Base-by-base conservation (phyloP, 2,888 invertebrate species). In the Sarcophaga variegata region DNA sequence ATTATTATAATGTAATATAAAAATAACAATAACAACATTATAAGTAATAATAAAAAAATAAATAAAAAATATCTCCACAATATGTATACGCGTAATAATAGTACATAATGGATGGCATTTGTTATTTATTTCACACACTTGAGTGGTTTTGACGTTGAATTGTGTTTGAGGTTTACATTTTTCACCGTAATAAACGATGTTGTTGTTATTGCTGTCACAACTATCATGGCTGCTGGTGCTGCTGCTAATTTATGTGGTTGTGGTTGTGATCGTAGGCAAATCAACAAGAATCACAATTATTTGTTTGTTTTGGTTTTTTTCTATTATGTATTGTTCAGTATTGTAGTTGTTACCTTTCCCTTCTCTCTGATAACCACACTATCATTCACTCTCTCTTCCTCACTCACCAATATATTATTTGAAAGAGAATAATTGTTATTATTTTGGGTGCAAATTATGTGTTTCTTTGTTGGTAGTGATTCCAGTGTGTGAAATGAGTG, bases 61-160 rank as follows among this genome's bases (percentile, higher is more conserved):
- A 49, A 49, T 14, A 49, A 49, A 49, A 14, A 54, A 54, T 3
- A 17, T 54, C 4, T 54, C 4, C 14, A 14, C 17, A 14, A 5
- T 54, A 17, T 49, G 5, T 4, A 6, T 5, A 54, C 54, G 54
- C 17, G 17, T 54, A 54, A 17, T 54, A 67, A 20, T 59, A 75
- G 54, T 45, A 54, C n/a, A 25, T 64, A 71, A 81, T 45, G 17
- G 27, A 71, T 76, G 59, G 54, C 25, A 27, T 81, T 85, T 78
- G 63, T 78, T 81, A 63, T 82, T 82, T 78, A 75, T 67, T 85
- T 78, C 70, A 78, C 64, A 74, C 59, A 70, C 67, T 37, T 37
- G 69, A 85, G 47, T 75, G 78, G 69, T 70, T 85, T 66, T 85
- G 85, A 78, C 85, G 74, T 78, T 85, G 78, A 85, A 85, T 78